phyloP scores from a whole-genome alignment of 2,113 vertebrate species.

The Sarotherodon lohbergeri region DNA sequence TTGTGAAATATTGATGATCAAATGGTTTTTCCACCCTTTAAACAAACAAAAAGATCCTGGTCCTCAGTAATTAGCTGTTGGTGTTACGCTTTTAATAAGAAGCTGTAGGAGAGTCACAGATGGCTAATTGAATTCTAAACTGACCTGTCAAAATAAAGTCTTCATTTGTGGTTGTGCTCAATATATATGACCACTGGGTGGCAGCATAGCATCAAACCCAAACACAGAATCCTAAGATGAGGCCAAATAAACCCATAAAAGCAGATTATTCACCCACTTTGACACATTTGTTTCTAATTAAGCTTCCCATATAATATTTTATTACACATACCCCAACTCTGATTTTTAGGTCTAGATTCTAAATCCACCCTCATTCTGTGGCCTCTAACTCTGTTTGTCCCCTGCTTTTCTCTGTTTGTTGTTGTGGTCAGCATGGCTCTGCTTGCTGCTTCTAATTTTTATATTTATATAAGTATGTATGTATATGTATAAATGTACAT shows the following conservation, averaged over 20 bases:
- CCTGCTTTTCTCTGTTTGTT: neutral
- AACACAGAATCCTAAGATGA: neutral
- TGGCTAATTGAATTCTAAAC: neutral
- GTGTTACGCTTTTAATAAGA: neutral
- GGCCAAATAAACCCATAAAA: neutral
- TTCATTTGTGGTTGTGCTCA: neutral
- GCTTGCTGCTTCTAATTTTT: neutral
- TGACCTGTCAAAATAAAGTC: neutral
- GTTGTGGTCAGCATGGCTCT: neutral
- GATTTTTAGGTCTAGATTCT: neutral
- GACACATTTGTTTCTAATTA: neutral
- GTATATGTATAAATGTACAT: neutral
- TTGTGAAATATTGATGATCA: neutral
- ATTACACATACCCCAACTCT: neutral
- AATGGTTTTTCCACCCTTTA: neutral
- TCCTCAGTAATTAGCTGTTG: neutral
- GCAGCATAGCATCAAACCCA: conserved; percentile 34
- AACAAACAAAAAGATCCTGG: neutral
- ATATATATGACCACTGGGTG: conserved; percentile 31
- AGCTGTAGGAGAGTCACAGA: neutral
- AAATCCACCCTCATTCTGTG: neutral
- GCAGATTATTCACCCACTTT: neutral
- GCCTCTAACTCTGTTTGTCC: neutral
- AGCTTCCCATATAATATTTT: neutral
- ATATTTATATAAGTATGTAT: neutral